These are phyloP conservation scores for Siphonodentalium dalli DNA, from an alignment of 2,888 invertebrate species.

Conservation along the genomic window DNA sequence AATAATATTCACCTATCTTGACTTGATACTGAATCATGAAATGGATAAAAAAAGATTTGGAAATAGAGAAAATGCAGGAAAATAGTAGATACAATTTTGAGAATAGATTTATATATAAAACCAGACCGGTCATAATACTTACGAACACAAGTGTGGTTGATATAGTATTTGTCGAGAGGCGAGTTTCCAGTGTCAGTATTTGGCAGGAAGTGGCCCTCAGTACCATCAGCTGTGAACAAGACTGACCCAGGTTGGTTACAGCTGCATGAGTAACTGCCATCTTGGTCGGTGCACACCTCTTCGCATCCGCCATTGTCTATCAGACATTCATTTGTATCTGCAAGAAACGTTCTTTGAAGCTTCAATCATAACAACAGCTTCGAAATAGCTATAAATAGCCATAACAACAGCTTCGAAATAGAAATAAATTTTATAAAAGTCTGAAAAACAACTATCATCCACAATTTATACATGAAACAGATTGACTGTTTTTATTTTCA, in stretches of 20 bases:
- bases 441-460: too few relatives aligned
- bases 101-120: too few relatives aligned
- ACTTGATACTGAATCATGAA: neutral
- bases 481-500: too few relatives aligned
- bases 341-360: neutral
- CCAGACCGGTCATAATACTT: constrained; percentile 36
- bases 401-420: too few relatives aligned
- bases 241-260: constrained; percentile 95
- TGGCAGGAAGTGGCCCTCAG: constrained; percentile 84
- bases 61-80: too few relatives aligned
- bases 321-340: constrained; percentile 38
- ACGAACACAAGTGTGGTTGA: constrained; percentile 91
- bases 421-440: too few relatives aligned
- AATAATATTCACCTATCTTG: too few relatives aligned
- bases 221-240: constrained; percentile 86
- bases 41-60: too few relatives aligned
- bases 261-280: constrained; percentile 70
- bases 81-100: too few relatives aligned
- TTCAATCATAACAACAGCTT: neutral
- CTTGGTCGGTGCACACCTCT: constrained; percentile 26
- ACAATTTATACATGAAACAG: too few relatives aligned
- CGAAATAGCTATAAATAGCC: too few relatives aligned
- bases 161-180: constrained; percentile 86
- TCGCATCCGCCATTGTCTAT: constrained; percentile 14
- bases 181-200: constrained; percentile 85